A percentile compares a stretch with the other conserved stretches of the same genome.
Conservation (phyloP, 2,797 vertebrate genomes). For the Lutjanus argentimaculatus region DNA sequence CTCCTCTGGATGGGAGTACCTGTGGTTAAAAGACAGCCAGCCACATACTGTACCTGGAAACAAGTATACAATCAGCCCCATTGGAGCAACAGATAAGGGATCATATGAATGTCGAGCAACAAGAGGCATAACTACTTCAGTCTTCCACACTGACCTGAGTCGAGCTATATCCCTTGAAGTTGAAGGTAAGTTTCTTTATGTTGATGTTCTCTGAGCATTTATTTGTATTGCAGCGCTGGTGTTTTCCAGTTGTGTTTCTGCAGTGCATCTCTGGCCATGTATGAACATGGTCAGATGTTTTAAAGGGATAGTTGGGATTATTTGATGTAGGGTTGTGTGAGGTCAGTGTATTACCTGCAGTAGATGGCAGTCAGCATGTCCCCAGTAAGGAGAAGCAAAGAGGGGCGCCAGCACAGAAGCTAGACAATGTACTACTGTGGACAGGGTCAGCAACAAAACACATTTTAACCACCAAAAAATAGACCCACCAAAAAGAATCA, state of each 20-base stretch:
- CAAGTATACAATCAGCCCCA: background rate
- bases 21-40: conserved; percentile 8
- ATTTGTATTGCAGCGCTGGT: background rate
- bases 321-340: no score
- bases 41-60: fast-evolving
- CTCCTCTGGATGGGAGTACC: conserved; percentile 62
- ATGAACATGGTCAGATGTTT: conserved; percentile 39
- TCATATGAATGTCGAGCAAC: conserved; percentile 42
- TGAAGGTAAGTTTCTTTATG: conserved; percentile 36
- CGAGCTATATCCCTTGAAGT: background rate
- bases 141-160: background rate
- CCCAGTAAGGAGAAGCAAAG: no score
- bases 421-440: no score
- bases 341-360: no score
- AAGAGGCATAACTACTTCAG: conserved; percentile 19
- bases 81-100: fast-evolving
- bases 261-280: conserved; percentile 7
- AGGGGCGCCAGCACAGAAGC: no score
- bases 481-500: no score
- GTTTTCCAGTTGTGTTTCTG: background rate
- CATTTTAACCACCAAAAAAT: no score
- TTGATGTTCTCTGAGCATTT: background rate
- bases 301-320: no score
- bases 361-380: no score
- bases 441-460: no score